These are phyloP conservation scores for Neopelma chrysocephalum DNA, from an alignment of 2,797 vertebrate species.

Conservation along the genomic window DNA sequence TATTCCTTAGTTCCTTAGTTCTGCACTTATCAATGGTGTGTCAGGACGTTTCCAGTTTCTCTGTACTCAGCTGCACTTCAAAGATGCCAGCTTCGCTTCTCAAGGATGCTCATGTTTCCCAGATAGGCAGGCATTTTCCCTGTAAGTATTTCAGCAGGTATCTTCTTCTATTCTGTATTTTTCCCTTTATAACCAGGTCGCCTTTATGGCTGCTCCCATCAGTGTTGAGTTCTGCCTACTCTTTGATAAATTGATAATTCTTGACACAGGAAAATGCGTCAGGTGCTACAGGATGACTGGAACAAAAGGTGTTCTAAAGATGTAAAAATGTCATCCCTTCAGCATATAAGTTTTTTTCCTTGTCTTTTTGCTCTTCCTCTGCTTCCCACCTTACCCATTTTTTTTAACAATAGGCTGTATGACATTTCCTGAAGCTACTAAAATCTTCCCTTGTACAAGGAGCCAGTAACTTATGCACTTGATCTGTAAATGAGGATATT, in stretches of 20 bases:
- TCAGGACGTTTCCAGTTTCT: neutral
- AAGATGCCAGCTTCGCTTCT: neutral
- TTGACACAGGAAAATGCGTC: neutral
- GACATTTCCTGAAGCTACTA: neutral
- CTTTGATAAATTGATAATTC: neutral
- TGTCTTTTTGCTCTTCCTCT: neutral
- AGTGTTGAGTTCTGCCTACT: neutral
- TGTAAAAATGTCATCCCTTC: neutral
- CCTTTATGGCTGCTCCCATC: neutral
- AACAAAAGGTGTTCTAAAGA: neutral
- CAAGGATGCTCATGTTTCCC: neutral
- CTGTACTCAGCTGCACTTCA: neutral
- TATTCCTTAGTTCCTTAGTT: neutral
- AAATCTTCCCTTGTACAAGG: neutral
- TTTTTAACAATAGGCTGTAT: neutral
- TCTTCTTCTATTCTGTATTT: neutral
- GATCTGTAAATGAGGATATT: neutral
- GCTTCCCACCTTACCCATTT: neutral
- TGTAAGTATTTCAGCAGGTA: neutral
- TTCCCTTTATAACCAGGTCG: neutral
- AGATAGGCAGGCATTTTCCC: neutral
- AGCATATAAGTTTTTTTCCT: neutral
- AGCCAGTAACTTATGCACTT: neutral
- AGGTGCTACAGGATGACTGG: neutral
- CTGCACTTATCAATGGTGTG: neutral